These are phyloP conservation scores for Oceanodroma leucorhoa DNA, from an alignment of 2,797 vertebrate species.

Conservation along the genomic window DNA sequence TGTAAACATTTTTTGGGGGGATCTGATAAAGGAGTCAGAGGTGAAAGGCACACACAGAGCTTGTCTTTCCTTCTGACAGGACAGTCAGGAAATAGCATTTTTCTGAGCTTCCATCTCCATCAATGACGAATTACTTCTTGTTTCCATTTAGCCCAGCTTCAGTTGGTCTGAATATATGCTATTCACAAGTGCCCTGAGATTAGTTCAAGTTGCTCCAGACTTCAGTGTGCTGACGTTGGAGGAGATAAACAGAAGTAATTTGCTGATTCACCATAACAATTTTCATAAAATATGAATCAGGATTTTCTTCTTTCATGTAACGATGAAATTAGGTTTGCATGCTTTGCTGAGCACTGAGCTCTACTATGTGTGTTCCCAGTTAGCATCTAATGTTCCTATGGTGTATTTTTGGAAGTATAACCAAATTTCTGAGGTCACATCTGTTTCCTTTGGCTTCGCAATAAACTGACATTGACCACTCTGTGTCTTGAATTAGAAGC, in stretches of 20 bases:
- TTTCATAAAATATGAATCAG: constrained; percentile 65
- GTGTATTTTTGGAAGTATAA: constrained; percentile 42
- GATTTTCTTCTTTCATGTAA: constrained; percentile 46
- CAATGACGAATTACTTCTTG: not conserved
- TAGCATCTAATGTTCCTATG: not conserved
- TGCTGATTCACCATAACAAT: constrained; percentile 60
- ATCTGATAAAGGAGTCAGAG: not conserved
- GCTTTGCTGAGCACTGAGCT: constrained; percentile 38
- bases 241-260: constrained; percentile 52
- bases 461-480: not conserved
- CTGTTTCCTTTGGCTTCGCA: not conserved
- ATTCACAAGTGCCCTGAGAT: constrained; percentile 11
- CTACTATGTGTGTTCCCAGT: constrained; percentile 26
- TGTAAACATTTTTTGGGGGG: not conserved
- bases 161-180: not conserved
- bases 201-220: constrained; percentile 57
- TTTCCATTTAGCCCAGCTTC: constrained; percentile 15
- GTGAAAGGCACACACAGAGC: not conserved
- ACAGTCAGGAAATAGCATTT: constrained; percentile 14
- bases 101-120: not conserved
- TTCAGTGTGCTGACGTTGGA: constrained; percentile 28
- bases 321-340: constrained; percentile 56
- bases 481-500: not conserved
- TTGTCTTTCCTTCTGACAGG: not conserved
- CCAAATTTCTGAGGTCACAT: not conserved